Percentiles rank a stretch among this genome's conserved stretches.
Conservation (phyloP, 2,797 vertebrate genomes). For the Poeciliopsis gracilis region DNA sequence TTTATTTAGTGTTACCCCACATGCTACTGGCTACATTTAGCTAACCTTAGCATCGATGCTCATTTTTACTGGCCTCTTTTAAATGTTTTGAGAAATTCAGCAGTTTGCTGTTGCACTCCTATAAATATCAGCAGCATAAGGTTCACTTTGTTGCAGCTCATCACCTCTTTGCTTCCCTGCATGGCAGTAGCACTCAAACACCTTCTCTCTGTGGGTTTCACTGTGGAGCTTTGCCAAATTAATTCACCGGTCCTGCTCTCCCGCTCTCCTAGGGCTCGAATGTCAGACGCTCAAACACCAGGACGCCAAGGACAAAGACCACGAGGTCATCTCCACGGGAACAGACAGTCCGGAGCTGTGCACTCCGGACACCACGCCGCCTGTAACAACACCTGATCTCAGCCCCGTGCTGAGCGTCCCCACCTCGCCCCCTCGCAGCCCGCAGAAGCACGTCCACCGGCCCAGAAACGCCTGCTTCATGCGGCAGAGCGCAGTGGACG, state of each 20-base stretch:
- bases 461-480: slow-evolving; percentile 91
- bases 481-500: slow-evolving; percentile 90
- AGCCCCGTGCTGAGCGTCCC: slow-evolving; percentile 91
- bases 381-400: slow-evolving; percentile 90
- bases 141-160: slow-evolving; percentile 32
- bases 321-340: slow-evolving; percentile 91
- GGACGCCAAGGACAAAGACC: slow-evolving; percentile 88
- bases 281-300: slow-evolving; percentile 91
- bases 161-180: slow-evolving; percentile 31
- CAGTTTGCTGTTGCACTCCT: slow-evolving; percentile 26
- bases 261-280: slow-evolving; percentile 85
- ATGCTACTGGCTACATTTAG: no score
- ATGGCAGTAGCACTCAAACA: slow-evolving; percentile 31
- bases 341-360: slow-evolving; percentile 85
- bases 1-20: no score
- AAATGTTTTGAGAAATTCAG: not conserved
- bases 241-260: slow-evolving; percentile 44
- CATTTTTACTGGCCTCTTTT: no score
- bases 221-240: slow-evolving; percentile 43
- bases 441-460: slow-evolving; percentile 73
- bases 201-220: slow-evolving; percentile 24
- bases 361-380: slow-evolving; percentile 91
- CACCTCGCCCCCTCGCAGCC: slow-evolving; percentile 84
- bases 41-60: no score
- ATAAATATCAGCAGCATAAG: slow-evolving; percentile 21